phyloP scores from a whole-genome alignment of 2,888 invertebrate genomes.

The Dilophus febrilis region DNA sequence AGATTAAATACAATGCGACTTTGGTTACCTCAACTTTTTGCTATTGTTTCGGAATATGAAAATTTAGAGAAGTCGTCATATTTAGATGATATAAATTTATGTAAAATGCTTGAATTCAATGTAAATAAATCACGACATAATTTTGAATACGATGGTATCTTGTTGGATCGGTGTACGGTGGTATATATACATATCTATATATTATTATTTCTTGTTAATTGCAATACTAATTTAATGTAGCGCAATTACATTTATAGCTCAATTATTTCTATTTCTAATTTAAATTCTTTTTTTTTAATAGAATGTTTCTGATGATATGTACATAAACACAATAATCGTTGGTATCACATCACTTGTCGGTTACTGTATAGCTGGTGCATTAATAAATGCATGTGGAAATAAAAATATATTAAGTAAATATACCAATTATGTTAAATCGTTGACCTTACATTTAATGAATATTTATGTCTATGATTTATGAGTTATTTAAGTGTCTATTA shows the following conservation, averaged over 20 bases:
- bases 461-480: too few relatives aligned
- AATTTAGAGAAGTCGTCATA: slow-evolving; percentile 13
- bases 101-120: slow-evolving; percentile 23
- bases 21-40: slow-evolving; percentile 76
- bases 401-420: slow-evolving; percentile 35
- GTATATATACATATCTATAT: slow-evolving; percentile 16
- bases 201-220: too few relatives aligned
- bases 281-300: slow-evolving; percentile 10
- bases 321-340: slow-evolving; percentile 51
- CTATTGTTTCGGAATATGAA: slow-evolving; percentile 41
- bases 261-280: neutral
- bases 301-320: slow-evolving; percentile 40
- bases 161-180: slow-evolving; percentile 19
- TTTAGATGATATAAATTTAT: slow-evolving; percentile 17
- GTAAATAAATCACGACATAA: slow-evolving; percentile 19
- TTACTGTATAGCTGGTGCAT: slow-evolving; percentile 40
- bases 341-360: slow-evolving; percentile 43
- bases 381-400: slow-evolving; percentile 35
- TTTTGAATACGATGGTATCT: slow-evolving; percentile 12
- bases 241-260: too few relatives aligned
- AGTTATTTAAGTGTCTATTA: too few relatives aligned
- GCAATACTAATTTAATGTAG: too few relatives aligned
- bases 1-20: slow-evolving; percentile 65
- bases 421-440: too few relatives aligned
- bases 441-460: too few relatives aligned